Percentiles rank a stretch among this genome's conserved stretches.
phyloP scores from a whole-genome alignment of 2,113 vertebrate genomes.

The Lucifuga dentata region DNA sequence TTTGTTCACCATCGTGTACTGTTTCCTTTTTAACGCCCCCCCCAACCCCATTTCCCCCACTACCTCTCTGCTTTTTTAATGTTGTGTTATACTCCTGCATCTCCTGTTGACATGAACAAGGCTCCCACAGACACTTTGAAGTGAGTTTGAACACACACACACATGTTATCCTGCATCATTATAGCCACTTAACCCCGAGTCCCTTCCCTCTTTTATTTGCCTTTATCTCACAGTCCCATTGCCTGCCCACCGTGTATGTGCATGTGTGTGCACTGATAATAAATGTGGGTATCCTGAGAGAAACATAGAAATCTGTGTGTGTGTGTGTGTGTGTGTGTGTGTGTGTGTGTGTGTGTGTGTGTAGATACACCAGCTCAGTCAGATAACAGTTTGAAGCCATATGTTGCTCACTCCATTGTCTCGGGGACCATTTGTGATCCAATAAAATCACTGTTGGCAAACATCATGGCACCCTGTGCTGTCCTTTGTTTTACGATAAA shows the following conservation, averaged over 20 bases:
- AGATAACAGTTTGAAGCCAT: constrained; percentile 14
- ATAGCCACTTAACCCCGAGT: constrained; percentile 76
- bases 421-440: constrained; percentile 7
- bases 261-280: constrained; percentile 46
- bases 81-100: constrained; percentile 51
- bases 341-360: constrained; percentile 8
- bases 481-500: constrained; percentile 1
- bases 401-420: constrained; percentile 19
- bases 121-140: constrained; percentile 71
- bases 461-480: background rate
- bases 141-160: constrained; percentile 50
- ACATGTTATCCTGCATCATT: constrained; percentile 69
- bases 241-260: constrained; percentile 32
- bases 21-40: constrained; percentile 61
- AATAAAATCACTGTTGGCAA: constrained; percentile 2
- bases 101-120: constrained; percentile 75
- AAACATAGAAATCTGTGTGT: background rate
- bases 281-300: constrained; percentile 12
- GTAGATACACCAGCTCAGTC: background rate
- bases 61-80: constrained; percentile 48
- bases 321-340: constrained; percentile 13
- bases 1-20: constrained; percentile 74
- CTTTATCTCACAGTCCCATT: constrained; percentile 67
- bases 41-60: constrained; percentile 18
- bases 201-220: constrained; percentile 69